A percentile compares a stretch with the other conserved stretches of the same genome.
Conservation (phyloP, 1,140 invertebrate genomes). For the Oncopeltus fasciatus region DNA sequence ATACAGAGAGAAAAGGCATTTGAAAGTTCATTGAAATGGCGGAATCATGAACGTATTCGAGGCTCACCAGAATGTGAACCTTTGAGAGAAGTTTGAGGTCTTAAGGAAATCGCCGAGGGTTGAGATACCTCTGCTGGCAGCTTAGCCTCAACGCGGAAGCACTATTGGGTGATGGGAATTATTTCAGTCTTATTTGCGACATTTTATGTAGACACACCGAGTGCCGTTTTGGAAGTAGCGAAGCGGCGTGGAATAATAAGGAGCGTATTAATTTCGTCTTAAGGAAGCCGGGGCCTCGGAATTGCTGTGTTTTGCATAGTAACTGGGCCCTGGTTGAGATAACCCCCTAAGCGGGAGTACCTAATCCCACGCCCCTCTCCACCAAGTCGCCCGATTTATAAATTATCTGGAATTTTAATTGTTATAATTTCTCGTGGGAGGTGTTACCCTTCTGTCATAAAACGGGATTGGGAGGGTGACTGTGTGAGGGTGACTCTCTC, state of each 20-base stretch:
- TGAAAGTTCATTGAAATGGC: too few relatives aligned
- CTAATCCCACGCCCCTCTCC: slow-evolving; percentile 1
- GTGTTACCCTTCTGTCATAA: slow-evolving; percentile 6
- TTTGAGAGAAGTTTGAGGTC: too few relatives aligned
- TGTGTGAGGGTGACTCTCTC: too few relatives aligned
- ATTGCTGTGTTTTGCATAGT: slow-evolving; percentile 17
- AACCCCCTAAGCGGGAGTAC: slow-evolving; percentile 7
- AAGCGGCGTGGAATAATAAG: slow-evolving; percentile 18
- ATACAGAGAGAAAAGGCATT: too few relatives aligned
- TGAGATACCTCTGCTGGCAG: too few relatives aligned
- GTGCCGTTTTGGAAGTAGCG: slow-evolving; percentile 15
- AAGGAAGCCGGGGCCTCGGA: slow-evolving; percentile 12
- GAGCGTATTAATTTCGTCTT: slow-evolving; percentile 20
- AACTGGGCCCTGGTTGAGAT: slow-evolving; percentile 9
- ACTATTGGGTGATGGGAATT: slow-evolving; percentile 14
- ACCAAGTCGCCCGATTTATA: slow-evolving; percentile 2
- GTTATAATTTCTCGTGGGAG: slow-evolving; percentile 5
- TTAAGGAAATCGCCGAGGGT: too few relatives aligned
- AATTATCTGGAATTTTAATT: slow-evolving; percentile 6
- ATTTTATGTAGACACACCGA: slow-evolving; percentile 9
- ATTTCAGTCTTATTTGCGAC: slow-evolving; percentile 14
- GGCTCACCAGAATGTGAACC: too few relatives aligned
- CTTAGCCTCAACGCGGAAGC: not conserved
- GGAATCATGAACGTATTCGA: too few relatives aligned
- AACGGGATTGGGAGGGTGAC: not conserved